Base-by-base conservation (phyloP, 2,888 invertebrate genomes). In the Acronicta alni region DNA sequence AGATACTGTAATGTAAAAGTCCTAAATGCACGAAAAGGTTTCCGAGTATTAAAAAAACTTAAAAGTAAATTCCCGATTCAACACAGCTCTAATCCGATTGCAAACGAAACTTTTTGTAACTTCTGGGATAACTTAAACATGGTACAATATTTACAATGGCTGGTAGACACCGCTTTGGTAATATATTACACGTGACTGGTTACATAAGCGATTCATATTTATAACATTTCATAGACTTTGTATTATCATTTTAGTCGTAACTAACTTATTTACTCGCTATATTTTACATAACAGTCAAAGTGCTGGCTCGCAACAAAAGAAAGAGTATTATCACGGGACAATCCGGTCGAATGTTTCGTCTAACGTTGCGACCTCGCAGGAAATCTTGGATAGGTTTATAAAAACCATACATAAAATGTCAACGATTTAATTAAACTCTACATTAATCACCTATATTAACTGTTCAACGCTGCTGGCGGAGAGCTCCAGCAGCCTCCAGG, bases 401-500 rank as follows among this genome's bases (percentile, higher is more conserved):
- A 67, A 84, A 87, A 87, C 84, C 82, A 79, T 77, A 79, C 72
- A 63, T 65, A 68, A 55, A 72, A 83, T 44, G 80, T 87, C 85
- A 90, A 89, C 88, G 82, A 84, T 89, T 90, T 91, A 88, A 90
- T 88, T 80, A 56, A 70, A 78, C 77, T 49, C 61, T 85, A 85
- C 71, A 65, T 70, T 68, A 80, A 70, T 70, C 68, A 57, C 66
- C 92, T 97, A 97, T 79, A 97, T 96, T 80, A 97, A 95, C 87
- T 98, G 98, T 90, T 98, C 98, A 61, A 96, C 96, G 86, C 98
- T 97, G 77, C 96, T 97, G 0, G 97, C 98, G 9, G 98, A 97
- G 20, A 98, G 88, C 85, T 99, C 99, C 57, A 99, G 95, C 41
- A 99, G 93, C 85, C 98, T 95, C 99, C 99, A 99, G 0, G 99